Base-by-base conservation (phyloP, 2,888 invertebrate genomes). In the Chelonus formosanus region DNA sequence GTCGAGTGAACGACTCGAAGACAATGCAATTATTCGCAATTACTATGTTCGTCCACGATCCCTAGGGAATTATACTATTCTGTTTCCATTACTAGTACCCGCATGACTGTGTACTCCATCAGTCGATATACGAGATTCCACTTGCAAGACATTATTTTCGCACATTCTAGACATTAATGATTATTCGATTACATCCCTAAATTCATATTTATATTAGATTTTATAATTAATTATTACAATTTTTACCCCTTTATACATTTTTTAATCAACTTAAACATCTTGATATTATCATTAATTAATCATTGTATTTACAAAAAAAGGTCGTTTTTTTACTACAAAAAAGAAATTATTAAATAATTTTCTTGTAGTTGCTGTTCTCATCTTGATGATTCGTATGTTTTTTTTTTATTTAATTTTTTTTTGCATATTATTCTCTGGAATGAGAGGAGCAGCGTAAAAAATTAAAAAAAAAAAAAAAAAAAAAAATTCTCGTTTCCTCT, bases 1-100 rank as follows among this genome's bases (percentile, higher is more conserved):
- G 55, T 60, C 53, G 47, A 69, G 69, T 65, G 76, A 78, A 79
- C 78, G 78, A 80, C 81, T 82, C 79, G 77, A 83, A 83, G 83
- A 81, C 83, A 83, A 84, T 83, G 80, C 80, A 84, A 84, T 84
- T 84, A 84, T 84, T 83, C 81, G 82, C 82, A 82, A 84, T 84
- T 84, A 83, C 80, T 75, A 76, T 79, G 80, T 80, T 62, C 80
- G 77, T 79, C 75, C 78, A 78, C 79, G 74, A 78, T 65, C 66
- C 76, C 76, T 76, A 73, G 76, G 74, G 79, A 82, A 82, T 83
- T 83, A 81, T 82, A 78, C 79, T 78, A 79, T 80, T 81, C 78
- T 78, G 78, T 78, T 77, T 77, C 79, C 76, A 79, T 82, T 81
- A 80, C 79, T 74, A 73, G 73, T 73, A 68, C 53, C 53, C 65